Evolutionary conservation across 2,797 vertebrate species (phyloP).

Genomic region (Muscicapa striata): DNA sequence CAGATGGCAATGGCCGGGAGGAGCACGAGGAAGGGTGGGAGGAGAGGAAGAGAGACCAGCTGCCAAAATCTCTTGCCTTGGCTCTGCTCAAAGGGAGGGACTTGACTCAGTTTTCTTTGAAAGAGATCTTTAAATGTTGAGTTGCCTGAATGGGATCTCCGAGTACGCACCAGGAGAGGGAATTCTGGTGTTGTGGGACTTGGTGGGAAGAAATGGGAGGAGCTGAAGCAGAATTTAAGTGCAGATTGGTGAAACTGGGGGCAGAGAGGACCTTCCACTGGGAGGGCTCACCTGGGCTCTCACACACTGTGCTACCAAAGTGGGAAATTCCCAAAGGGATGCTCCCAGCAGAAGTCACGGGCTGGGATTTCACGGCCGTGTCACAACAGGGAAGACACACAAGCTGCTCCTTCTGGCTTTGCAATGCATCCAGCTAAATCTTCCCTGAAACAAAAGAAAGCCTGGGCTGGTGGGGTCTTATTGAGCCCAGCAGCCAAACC

Average conservation of each 20-base stretch:
- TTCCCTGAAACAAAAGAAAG: background rate
- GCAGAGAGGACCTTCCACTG: background rate
- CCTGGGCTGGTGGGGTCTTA: background rate
- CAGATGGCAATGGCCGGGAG: slow-evolving; percentile 48
- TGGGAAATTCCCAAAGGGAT: background rate
- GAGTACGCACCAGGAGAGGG: background rate
- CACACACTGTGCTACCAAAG: background rate
- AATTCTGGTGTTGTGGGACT: background rate
- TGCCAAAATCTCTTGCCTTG: slow-evolving; percentile 38
- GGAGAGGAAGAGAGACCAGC: slow-evolving; percentile 18
- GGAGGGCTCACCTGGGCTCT: background rate
- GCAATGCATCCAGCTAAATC: background rate
- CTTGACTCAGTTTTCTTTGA: background rate
- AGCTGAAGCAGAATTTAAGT: background rate
- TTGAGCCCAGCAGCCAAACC: background rate
- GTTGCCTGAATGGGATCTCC: background rate
- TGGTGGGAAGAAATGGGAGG: background rate
- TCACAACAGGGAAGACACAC: background rate
- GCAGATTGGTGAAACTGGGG: background rate
- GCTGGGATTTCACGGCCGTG: background rate
- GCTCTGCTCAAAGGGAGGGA: background rate
- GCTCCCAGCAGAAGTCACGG: background rate
- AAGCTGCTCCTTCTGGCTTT: background rate
- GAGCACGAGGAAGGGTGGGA: slow-evolving; percentile 25
- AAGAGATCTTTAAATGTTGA: background rate